Evolutionary conservation across 2,888 invertebrate species (phyloP).

Genomic region (Chymomyza caudatula): DNA sequence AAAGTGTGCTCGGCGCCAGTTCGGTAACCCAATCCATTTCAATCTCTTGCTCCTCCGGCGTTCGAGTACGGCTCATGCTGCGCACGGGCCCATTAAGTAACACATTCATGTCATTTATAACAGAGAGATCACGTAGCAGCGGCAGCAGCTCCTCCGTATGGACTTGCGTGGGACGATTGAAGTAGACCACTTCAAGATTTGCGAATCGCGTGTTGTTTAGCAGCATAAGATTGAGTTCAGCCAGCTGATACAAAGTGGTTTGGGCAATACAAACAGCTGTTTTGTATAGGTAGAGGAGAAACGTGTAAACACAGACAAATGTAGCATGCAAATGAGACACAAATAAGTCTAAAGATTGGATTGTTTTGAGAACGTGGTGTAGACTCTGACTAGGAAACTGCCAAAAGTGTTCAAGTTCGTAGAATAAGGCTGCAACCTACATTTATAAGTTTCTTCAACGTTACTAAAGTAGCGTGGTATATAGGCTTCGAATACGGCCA

Average conservation of each 20-base stretch:
- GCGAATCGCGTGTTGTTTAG: constrained; percentile 89
- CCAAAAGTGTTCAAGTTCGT: neutral
- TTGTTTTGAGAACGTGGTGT: neutral
- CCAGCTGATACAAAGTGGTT: constrained; percentile 29
- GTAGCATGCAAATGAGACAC: neutral
- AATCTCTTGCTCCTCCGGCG: constrained; percentile 85
- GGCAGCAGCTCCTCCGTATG: constrained; percentile 93
- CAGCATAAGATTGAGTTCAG: constrained; percentile 36
- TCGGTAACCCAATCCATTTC: constrained; percentile 84
- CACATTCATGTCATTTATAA: constrained; percentile 79
- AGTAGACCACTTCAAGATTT: constrained; percentile 86
- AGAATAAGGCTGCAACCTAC: too few relatives aligned
- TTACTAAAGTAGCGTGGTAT: constrained; percentile 87
- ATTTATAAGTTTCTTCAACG: constrained; percentile 17
- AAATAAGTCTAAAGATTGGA: neutral
- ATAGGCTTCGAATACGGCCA: constrained; percentile 89
- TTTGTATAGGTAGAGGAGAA: neutral
- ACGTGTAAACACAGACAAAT: constrained; percentile 7
- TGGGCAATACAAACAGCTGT: neutral
- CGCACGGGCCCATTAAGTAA: constrained; percentile 79
- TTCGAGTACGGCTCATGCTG: constrained; percentile 59
- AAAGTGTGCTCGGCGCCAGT: constrained; percentile 87
- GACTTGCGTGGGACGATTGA: constrained; percentile 93
- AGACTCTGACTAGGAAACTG: neutral
- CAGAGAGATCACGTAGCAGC: constrained; percentile 56